Evolutionary conservation across 2,888 invertebrate genomes (phyloP), one percentile per base, ranked within the genome.

Genomic region (Byasa hedistus): DNA sequence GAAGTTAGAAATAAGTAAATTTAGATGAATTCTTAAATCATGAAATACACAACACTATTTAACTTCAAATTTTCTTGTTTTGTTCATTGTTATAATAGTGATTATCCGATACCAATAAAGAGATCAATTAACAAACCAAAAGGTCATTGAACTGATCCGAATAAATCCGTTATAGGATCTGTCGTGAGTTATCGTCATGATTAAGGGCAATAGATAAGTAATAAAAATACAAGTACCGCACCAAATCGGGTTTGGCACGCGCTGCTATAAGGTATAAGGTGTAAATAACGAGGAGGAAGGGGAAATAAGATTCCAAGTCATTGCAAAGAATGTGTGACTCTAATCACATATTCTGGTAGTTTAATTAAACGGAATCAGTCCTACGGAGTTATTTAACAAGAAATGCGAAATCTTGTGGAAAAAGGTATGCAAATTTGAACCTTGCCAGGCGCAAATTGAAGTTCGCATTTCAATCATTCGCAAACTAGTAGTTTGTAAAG

Each of bases 151-250:
- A 22, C n/a, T 12, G 21, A 3, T 10, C 22, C 22, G 22, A 54
- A 54, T 22, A 22, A 22, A 54, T 23, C 21, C 52, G 52, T 54
- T 54, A 60, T 51, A 22, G 15, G 48, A 59, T 60, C 15, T 24
- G 51, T 60, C 60, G 51, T 60, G 51, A 60, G 27, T 60, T 48
- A 48, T 27, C 22, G 10, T 4, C 51, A 24, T 24, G 60, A 60
- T 60, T 60, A 51, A 60, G 51, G n/a, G 27, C 51, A 17, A 24
- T 17, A 51, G 60, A 60, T 60, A 48, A 12, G 12, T 23, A n/a
- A 23, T n/a, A 44, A 59, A n/a, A n/a, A 15, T 24, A 39, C 48
- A 48, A 19, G 48, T 39, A 48, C 48, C n/a, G 48, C n/a, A 48
- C 3, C 48, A n/a, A 48, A 48, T 39, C 39, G 15, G 2, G 39